Percentiles rank a stretch among this genome's conserved stretches.
Evolutionary conservation across 2,888 invertebrate species (phyloP).

Genomic region (Lydus trimaculatus): DNA sequence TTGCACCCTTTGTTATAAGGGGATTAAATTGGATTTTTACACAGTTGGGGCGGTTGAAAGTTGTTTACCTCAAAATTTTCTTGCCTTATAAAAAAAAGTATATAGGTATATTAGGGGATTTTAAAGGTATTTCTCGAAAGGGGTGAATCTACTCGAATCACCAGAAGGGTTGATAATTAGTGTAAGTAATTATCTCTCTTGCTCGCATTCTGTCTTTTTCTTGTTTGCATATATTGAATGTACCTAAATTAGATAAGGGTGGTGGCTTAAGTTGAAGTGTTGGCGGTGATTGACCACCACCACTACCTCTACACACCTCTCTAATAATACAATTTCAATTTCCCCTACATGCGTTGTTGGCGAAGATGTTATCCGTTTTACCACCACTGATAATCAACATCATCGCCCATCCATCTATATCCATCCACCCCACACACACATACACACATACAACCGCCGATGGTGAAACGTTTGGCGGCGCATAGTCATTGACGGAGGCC

Average conservation of each 20-base stretch:
- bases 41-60: background rate
- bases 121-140: too few relatives aligned
- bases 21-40: conserved; percentile 7
- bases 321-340: conserved; percentile 1
- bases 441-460: background rate
- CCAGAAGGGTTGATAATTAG: background rate
- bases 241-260: background rate
- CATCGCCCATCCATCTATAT: background rate
- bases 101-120: too few relatives aligned
- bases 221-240: background rate
- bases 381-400: background rate
- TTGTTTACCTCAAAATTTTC: too few relatives aligned
- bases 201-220: background rate
- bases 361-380: conserved; percentile 18
- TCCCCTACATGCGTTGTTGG: conserved; percentile 29
- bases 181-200: background rate
- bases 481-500: conserved; percentile 33
- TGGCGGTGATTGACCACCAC: conserved; percentile 14
- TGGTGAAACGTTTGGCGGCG: conserved; percentile 33
- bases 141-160: background rate
- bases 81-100: background rate
- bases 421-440: too few relatives aligned
- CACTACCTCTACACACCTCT: background rate
- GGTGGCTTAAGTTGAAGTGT: background rate
- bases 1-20: conserved; percentile 6